These are phyloP conservation scores for Oxytorus armatus DNA, from an alignment of 2,888 invertebrate species.

Conservation along the genomic window DNA sequence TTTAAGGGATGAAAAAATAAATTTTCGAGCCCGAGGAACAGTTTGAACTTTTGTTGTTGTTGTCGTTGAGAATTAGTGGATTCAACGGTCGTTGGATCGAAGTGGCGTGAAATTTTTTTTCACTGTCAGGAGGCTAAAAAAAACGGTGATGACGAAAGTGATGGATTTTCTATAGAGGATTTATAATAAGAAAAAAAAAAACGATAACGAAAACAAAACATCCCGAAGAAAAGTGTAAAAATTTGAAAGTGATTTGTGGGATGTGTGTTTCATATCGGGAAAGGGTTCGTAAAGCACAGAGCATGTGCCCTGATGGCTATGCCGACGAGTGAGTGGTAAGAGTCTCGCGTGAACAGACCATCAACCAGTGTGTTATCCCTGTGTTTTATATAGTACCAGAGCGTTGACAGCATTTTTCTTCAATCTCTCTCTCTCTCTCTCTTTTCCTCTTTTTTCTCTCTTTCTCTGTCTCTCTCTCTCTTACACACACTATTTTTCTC, in stretches of 20 bases:
- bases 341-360: conserved; percentile 18
- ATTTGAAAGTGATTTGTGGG: neutral
- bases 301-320: neutral
- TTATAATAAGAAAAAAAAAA: no score
- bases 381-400: neutral
- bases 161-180: conserved; percentile 10
- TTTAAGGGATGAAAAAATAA: conserved; percentile 2
- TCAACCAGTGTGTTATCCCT: neutral
- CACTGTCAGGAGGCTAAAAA: neutral
- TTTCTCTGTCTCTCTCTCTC: no score
- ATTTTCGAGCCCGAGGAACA: neutral
- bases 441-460: neutral
- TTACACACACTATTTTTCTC: neutral
- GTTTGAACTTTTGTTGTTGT: neutral
- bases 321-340: conserved; percentile 39
- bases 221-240: neutral
- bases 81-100: neutral
- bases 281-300: neutral
- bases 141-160: neutral
- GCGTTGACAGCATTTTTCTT: conserved; percentile 22
- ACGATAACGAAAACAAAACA: neutral
- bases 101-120: neutral
- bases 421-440: neutral
- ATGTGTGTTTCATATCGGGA: neutral
- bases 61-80: neutral